Evolutionary conservation across 2,113 vertebrate species (phyloP).

Genomic region (Taxidea taxus): DNA sequence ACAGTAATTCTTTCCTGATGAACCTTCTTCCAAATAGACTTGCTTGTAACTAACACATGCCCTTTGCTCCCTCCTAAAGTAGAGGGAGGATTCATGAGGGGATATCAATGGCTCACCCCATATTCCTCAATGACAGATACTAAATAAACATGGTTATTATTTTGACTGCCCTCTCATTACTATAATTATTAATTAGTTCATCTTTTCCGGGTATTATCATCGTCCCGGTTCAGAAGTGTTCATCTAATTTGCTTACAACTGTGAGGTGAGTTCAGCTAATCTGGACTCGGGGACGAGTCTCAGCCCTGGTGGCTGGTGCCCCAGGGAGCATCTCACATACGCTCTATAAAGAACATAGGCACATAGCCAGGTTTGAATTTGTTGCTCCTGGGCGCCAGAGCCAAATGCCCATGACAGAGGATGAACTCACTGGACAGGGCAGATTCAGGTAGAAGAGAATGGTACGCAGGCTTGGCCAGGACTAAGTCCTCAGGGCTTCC

Average conservation of each 20-base stretch:
- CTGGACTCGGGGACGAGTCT: background rate
- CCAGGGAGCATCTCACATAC: fast-evolving
- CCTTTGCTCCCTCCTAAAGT: background rate
- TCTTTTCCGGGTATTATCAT: background rate
- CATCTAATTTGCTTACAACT: background rate
- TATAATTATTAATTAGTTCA: slow-evolving; percentile 3
- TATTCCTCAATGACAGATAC: background rate
- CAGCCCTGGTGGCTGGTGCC: fast-evolving
- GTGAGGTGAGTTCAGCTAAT: background rate
- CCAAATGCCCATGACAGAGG: background rate
- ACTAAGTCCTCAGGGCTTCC: background rate
- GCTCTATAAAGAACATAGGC: fast-evolving
- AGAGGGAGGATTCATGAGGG: background rate
- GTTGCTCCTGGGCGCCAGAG: background rate
- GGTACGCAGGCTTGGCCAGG: background rate
- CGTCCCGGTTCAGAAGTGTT: background rate
- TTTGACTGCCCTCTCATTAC: background rate
- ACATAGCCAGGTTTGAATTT: background rate
- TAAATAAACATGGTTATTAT: background rate
- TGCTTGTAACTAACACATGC: background rate
- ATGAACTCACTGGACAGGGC: background rate
- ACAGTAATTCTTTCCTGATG: background rate
- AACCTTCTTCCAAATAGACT: background rate
- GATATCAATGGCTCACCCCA: background rate
- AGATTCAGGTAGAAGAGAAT: background rate